Evolutionary conservation across 2,888 invertebrate species (phyloP).

Genomic region (Scaptomyza caliginosa): DNA sequence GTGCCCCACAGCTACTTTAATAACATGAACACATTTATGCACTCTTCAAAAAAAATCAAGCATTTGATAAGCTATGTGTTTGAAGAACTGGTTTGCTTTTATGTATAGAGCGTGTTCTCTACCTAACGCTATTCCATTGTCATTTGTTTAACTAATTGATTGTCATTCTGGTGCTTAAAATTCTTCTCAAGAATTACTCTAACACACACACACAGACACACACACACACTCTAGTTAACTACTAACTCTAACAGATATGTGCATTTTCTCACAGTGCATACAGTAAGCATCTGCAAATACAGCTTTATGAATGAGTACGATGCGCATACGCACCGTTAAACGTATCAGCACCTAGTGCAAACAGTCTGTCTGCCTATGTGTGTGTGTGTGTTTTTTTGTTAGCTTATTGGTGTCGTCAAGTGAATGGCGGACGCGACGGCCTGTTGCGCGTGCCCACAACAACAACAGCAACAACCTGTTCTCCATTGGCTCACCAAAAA

Average conservation of each 20-base stretch:
- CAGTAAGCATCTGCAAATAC: conserved; percentile 22
- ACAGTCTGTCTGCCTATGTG: conserved; percentile 12
- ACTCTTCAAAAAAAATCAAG: conserved; percentile 4
- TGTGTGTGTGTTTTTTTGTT: conserved; percentile 12
- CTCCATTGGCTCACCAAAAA: conserved; percentile 54
- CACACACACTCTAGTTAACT: neutral
- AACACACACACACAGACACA: too few species aligned
- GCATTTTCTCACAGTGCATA: conserved; percentile 22
- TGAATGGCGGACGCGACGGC: conserved; percentile 61
- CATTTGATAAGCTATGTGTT: neutral
- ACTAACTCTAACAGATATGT: neutral
- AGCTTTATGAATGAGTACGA: conserved; percentile 60
- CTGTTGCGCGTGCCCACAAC: conserved; percentile 68
- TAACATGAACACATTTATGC: conserved; percentile 15
- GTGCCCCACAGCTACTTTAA: conserved; percentile 18
- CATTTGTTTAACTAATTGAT: neutral
- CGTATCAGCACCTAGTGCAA: conserved; percentile 33
- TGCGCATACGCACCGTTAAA: conserved; percentile 56
- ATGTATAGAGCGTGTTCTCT: neutral
- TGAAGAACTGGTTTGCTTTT: too few species aligned
- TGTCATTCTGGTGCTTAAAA: neutral
- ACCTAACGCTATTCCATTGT: neutral
- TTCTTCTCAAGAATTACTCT: neutral
- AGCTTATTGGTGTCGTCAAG: conserved; percentile 44
- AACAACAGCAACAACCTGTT: conserved; percentile 62